Evolutionary conservation across 1,140 invertebrate species (phyloP).

Genomic region (Globodera ellingtonae): DNA sequence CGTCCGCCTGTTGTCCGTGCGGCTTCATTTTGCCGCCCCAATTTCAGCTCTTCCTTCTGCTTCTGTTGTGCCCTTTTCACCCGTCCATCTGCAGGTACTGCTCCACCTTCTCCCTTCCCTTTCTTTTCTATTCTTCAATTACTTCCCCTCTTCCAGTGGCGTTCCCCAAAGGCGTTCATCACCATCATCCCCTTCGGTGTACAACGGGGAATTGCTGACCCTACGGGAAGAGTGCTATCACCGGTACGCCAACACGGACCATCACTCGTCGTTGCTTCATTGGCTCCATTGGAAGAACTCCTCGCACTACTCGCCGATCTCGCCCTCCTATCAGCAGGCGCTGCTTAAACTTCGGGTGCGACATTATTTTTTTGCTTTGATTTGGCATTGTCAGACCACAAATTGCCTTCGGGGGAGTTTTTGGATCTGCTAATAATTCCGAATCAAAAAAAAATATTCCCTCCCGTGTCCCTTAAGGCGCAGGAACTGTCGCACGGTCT

Average conservation of each 20-base stretch:
- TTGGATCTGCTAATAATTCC: too few relatives aligned
- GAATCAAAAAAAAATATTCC: too few relatives aligned
- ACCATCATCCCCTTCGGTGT: too few relatives aligned
- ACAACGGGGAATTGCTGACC: conserved; percentile 27
- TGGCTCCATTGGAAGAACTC: conserved; percentile 64
- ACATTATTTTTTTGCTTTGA: neutral
- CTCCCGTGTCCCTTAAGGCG: conserved; percentile 40
- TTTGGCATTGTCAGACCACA: neutral
- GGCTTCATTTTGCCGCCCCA: neutral
- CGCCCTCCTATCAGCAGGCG: conserved; percentile 64
- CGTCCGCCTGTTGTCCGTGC: neutral
- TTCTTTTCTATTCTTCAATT: neutral
- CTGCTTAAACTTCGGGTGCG: conserved; percentile 60
- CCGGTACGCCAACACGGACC: conserved; percentile 51
- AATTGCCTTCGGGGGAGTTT: neutral
- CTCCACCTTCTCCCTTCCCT: neutral
- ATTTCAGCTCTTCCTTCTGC: neutral
- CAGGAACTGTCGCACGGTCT: conserved; percentile 54
- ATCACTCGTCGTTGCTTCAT: conserved; percentile 59
- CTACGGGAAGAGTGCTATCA: conserved; percentile 47
- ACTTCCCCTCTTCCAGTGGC: neutral
- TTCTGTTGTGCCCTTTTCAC: neutral
- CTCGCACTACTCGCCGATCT: conserved; percentile 64
- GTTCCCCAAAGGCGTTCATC: conserved; percentile 13
- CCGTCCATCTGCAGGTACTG: neutral